Conservation (phyloP, 2,888 invertebrate genomes). For the Lasioglossum malachurum region DNA sequence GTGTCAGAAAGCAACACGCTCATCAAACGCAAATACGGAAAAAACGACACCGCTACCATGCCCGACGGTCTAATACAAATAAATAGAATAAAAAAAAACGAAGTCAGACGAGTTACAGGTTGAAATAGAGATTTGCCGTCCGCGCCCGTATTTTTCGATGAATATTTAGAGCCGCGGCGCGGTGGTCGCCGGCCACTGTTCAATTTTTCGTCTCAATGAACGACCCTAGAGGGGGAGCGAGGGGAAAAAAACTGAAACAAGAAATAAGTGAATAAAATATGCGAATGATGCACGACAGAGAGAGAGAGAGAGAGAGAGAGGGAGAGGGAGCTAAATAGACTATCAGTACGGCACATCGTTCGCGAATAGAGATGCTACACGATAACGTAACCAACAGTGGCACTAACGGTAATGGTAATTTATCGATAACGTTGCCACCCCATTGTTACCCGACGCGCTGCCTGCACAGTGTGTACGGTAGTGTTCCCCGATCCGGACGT, state of each 20-base stretch:
- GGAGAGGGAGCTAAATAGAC: slow-evolving; percentile 52
- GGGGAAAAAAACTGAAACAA: neutral
- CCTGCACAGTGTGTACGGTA: slow-evolving; percentile 5
- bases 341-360: slow-evolving; percentile 51
- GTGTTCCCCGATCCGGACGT: neutral
- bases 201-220: slow-evolving; percentile 1
- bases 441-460: slow-evolving; percentile 56
- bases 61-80: neutral
- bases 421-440: slow-evolving; percentile 63
- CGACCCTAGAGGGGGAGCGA: neutral
- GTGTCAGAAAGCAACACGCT: neutral
- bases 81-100: neutral
- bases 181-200: neutral
- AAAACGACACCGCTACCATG: neutral
- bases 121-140: slow-evolving; percentile 2
- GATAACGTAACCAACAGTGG: slow-evolving; percentile 60
- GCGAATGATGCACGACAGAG: slow-evolving; percentile 28
- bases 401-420: slow-evolving; percentile 65
- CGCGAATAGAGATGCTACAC: slow-evolving; percentile 58
- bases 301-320: slow-evolving; percentile 47
- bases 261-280: neutral
- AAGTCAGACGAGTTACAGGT: neutral
- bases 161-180: neutral
- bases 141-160: neutral
- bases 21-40: neutral